phyloP scores from a whole-genome alignment of 2,888 invertebrate species.

The Drosophila antonietae region DNA sequence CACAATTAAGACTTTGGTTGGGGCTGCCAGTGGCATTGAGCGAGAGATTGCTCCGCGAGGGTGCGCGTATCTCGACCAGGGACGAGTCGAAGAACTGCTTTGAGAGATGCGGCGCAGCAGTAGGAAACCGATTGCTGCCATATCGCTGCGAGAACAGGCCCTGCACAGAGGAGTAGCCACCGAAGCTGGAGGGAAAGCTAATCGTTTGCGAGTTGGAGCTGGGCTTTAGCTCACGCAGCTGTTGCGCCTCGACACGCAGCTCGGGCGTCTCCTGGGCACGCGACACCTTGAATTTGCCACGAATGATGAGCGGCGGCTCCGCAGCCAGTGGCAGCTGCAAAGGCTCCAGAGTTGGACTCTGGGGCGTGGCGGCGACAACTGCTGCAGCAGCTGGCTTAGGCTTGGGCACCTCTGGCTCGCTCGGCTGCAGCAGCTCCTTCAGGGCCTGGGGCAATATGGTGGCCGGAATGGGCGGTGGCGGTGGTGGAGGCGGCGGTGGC shows the following conservation, averaged over 20 bases:
- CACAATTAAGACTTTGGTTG: conserved; percentile 77
- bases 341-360: not conserved
- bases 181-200: conserved; percentile 88
- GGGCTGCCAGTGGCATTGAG: conserved; percentile 61
- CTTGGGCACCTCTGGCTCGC: conserved; percentile 30
- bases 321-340: conserved; percentile 44
- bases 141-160: conserved; percentile 86
- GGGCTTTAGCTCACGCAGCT: conserved; percentile 75
- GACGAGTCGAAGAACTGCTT: conserved; percentile 93
- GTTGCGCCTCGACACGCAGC: conserved; percentile 80
- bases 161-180: conserved; percentile 87
- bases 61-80: conserved; percentile 90
- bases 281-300: conserved; percentile 86
- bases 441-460: conserved; percentile 82
- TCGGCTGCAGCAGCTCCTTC: conserved; percentile 77
- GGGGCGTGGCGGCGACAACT: not conserved
- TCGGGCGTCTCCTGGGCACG: conserved; percentile 84
- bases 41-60: conserved; percentile 84
- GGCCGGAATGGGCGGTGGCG: conserved; percentile 82
- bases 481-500: conserved; percentile 72
- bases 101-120: conserved; percentile 88
- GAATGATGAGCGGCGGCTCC: conserved; percentile 75
- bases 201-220: conserved; percentile 87
- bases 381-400: conserved; percentile 13
- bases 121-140: conserved; percentile 75